Evolutionary conservation across 2,888 invertebrate species (phyloP), one percentile per base, ranked within the genome.

Genomic region (Andrena praecox): DNA sequence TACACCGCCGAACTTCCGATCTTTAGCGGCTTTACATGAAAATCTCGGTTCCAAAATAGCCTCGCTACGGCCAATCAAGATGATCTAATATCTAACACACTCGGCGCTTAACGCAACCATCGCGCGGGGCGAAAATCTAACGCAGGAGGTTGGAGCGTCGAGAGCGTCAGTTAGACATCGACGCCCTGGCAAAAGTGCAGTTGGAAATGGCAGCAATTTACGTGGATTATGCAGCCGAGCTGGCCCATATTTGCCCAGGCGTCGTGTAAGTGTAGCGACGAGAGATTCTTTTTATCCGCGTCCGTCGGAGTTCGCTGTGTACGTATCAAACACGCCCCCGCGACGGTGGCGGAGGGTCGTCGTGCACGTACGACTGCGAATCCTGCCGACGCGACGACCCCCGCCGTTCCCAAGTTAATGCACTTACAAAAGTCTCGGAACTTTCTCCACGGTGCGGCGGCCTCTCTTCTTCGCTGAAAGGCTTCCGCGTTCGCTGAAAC

Each of bases 401-500:
- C 31, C 50, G 29, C 56, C 66, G 78, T 74, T 64, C 75, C 74
- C 20, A 72, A 85, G 80, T 78, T 85, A 86, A 86, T 85, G 86
- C 83, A 86, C 85, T 86, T 86, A 74, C 68, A 74, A 77, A 80
- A 85, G 86, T 85, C 85, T 75, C 77, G 85, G 70, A 85, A 85
- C 71, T 85, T 85, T 77, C 27, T 24, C 35, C 20, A 48, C 59
- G 62, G 59, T 63, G 66, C 35, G 71, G 33, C 68, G 66, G 35
- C 62, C 64, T 62, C 33, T n/a, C 33, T 50, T 24, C 33, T 7
- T 7, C n/a, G 64, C 62, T 74, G 48, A 77, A 77, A 77, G 69
- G 68, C 73, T 66, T 64, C 52, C 35, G 54, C 56, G 71, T 52
- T 76, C 67, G 63, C 52, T 31, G 27, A 50, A 75, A 80, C 68